These are phyloP conservation scores for Chloropsis hardwickii DNA, from an alignment of 2,113 vertebrate species.

Conservation along the genomic window DNA sequence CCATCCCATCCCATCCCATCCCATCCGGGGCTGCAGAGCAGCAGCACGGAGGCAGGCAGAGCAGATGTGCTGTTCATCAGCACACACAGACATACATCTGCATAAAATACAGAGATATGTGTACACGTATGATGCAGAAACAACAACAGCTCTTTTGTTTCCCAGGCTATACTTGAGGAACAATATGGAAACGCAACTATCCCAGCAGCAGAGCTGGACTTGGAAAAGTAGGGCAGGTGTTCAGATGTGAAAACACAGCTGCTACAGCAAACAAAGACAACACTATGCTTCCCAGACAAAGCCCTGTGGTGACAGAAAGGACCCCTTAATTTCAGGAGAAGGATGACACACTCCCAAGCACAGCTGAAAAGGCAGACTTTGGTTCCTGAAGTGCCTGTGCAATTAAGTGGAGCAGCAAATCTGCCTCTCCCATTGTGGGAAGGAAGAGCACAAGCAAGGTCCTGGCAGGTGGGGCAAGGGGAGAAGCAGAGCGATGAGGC, in stretches of 20 bases:
- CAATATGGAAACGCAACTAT: not conserved
- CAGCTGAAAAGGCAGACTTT: not conserved
- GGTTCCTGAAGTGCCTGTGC: not conserved
- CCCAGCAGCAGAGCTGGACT: not conserved
- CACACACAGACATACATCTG: fast-evolving
- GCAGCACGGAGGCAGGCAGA: not conserved
- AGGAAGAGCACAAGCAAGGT: fast-evolving
- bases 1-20: not conserved
- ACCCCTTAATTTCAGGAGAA: not conserved
- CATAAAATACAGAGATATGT: fast-evolving
- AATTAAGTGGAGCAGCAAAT: not conserved
- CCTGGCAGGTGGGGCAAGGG: not conserved
- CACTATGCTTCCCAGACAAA: fast-evolving
- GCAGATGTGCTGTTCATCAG: fast-evolving
- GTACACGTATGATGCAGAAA: not conserved
- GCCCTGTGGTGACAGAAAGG: not conserved
- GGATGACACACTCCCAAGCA: not conserved
- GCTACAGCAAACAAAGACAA: not conserved
- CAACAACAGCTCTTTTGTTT: not conserved
- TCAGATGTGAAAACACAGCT: not conserved
- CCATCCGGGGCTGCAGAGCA: fast-evolving
- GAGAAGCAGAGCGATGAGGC: not conserved
- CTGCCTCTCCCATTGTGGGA: fast-evolving
- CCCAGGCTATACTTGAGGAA: not conserved
- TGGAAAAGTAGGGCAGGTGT: not conserved